Evolutionary conservation across 1,140 invertebrate species (phyloP), one percentile per base, ranked within the genome.

Genomic region (Temnothorax nylanderi): DNA sequence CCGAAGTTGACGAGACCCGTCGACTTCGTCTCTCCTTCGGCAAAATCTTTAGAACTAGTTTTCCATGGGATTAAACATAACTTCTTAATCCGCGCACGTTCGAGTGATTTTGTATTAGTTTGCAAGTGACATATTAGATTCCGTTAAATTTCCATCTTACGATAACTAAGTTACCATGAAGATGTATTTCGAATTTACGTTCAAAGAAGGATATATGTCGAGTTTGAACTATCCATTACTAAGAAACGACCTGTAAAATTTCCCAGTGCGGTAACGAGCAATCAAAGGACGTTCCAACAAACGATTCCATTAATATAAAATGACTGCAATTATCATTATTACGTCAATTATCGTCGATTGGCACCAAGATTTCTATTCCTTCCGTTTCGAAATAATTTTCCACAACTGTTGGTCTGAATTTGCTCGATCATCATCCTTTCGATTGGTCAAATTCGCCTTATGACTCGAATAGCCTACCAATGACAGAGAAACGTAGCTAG

Each of bases 371-470:
- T 47, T 41, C 74, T 62, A 3, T 75, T 60, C 32, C 21, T 51
- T 16, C 71, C 54, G 32, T 84, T 34, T 82, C 44, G n/a, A 58
- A 58, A 74, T 54, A 60, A 60, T 82, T 74, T 18, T 41, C n/a
- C n/a, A 18, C 69, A 37, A 74, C 47, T 41, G 67, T 21, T 41
- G 37, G 41, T 34, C 13, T 37, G 26, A 56, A 47, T 54, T 75
- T n/a, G 78, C 18, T n/a, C 11, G 34, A 56, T 44, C 51, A 44
- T 82, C 67, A 0, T 18, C 67, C 44, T 26, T 37, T n/a, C 69
- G 54, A 82, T 82, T 60, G 54, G 41, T 84, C 69, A 75, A 84
- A 75, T 62, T 84, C 69, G 51, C 16, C n/a, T 74, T 49, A 74
- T 60, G 51, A 74, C 49, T 71, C 32, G 69, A 54, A 72, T n/a